Conservation (phyloP, 2,113 vertebrate species). For the Hassar affinis region DNA sequence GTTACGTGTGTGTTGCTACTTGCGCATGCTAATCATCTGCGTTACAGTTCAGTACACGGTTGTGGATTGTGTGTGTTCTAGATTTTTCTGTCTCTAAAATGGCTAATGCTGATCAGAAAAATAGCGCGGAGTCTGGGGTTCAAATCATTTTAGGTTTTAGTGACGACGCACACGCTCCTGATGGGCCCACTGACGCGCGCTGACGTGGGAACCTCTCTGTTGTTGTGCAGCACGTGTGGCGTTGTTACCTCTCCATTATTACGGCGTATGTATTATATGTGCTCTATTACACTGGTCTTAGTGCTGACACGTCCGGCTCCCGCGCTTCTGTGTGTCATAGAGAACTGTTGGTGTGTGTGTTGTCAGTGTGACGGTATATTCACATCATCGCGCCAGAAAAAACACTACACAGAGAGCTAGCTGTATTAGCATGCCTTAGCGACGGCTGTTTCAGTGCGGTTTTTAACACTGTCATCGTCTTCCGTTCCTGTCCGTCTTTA, state of each 20-base stretch:
- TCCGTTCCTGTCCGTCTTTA: not conserved
- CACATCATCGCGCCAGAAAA: not conserved
- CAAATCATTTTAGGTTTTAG: not conserved
- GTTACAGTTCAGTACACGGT: not conserved
- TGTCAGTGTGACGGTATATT: not conserved
- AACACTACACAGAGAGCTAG: not conserved
- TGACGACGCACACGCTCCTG: not conserved
- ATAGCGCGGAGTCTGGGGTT: not conserved
- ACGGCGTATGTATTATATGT: not conserved
- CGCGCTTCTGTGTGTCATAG: not conserved
- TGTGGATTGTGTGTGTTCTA: constrained; percentile 1
- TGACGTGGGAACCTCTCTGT: not conserved
- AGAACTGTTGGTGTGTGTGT: not conserved
- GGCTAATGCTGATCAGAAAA: not conserved
- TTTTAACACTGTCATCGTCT: not conserved
- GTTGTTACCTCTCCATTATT: not conserved
- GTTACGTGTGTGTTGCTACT: not conserved
- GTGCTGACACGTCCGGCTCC: too few relatives aligned
- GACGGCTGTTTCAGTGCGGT: not conserved
- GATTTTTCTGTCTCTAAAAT: not conserved
- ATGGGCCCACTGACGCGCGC: not conserved
- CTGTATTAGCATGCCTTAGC: not conserved
- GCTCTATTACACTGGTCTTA: constrained; percentile 4
- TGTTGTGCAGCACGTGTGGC: not conserved
- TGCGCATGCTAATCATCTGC: not conserved